These are phyloP conservation scores for Drosophila baimaii DNA, from an alignment of 1,140 invertebrate genomes.

Conservation along the genomic window DNA sequence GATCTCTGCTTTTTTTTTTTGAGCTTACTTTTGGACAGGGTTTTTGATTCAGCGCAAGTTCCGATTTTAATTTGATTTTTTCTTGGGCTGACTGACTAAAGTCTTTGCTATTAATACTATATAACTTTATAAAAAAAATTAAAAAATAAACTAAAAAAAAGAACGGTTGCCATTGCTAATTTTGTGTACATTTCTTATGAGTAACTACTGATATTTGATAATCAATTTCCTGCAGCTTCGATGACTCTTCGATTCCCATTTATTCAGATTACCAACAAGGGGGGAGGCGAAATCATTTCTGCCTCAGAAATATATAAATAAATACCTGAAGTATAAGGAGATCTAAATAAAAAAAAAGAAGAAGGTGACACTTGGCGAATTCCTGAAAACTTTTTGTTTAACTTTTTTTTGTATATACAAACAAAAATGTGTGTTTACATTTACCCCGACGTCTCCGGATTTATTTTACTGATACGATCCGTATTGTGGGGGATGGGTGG, in stretches of 20 bases:
- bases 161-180: too few species aligned
- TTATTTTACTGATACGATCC: slow-evolving; percentile 35
- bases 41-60: slow-evolving; percentile 20
- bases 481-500: not conserved
- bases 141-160: too few species aligned
- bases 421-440: slow-evolving; percentile 40
- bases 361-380: slow-evolving; percentile 11
- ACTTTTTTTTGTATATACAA: slow-evolving; percentile 8
- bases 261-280: not conserved
- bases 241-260: not conserved
- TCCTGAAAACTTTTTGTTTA: slow-evolving; percentile 2
- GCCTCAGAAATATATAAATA: slow-evolving; percentile 4
- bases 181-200: not conserved
- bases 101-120: too few species aligned
- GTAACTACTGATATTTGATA: not conserved
- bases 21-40: not conserved
- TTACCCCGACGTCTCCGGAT: not conserved
- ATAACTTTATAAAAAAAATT: too few species aligned
- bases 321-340: slow-evolving; percentile 4
- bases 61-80: slow-evolving; percentile 9
- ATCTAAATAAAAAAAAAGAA: slow-evolving; percentile 11
- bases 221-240: not conserved
- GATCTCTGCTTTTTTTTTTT: slow-evolving; percentile 4
- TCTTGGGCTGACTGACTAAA: not conserved
- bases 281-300: not conserved